Conservation (phyloP, 2,797 vertebrate genomes). For the Lepidocolaptes lacrymiger region DNA sequence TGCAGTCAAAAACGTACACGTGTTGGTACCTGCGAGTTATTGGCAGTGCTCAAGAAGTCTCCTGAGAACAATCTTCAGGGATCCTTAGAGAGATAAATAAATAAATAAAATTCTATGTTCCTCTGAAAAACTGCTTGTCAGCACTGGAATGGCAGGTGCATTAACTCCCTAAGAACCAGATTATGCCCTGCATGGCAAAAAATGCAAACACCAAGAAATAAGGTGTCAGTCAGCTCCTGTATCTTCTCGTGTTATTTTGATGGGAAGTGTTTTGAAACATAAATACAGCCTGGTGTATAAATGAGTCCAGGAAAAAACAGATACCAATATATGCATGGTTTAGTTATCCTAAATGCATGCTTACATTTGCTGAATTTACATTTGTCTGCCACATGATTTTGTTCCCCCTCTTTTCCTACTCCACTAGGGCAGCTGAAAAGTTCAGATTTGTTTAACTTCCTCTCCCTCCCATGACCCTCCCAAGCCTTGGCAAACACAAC, state of each 20-base stretch:
- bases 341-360: neutral
- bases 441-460: neutral
- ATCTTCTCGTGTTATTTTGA: conserved; percentile 10
- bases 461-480: neutral
- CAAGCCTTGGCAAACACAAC: neutral
- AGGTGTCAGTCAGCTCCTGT: conserved; percentile 63
- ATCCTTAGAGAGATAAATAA: conserved; percentile 70
- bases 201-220: conserved; percentile 71
- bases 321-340: neutral
- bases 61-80: conserved; percentile 75
- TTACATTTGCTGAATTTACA: neutral
- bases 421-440: neutral
- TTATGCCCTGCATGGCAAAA: conserved; percentile 85
- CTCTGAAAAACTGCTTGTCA: conserved; percentile 88
- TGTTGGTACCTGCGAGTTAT: conserved; percentile 85
- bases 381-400: neutral
- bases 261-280: neutral
- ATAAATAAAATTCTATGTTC: conserved; percentile 54
- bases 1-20: conserved; percentile 85
- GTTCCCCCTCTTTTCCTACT: no score
- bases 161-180: conserved; percentile 89
- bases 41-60: conserved; percentile 85
- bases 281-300: neutral
- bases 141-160: conserved; percentile 93
- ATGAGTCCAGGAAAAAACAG: neutral